Percentiles rank a stretch among this genome's conserved stretches.
These are phyloP conservation scores for Papilio helenus DNA, from an alignment of 1,140 invertebrate species.

Conservation along the genomic window DNA sequence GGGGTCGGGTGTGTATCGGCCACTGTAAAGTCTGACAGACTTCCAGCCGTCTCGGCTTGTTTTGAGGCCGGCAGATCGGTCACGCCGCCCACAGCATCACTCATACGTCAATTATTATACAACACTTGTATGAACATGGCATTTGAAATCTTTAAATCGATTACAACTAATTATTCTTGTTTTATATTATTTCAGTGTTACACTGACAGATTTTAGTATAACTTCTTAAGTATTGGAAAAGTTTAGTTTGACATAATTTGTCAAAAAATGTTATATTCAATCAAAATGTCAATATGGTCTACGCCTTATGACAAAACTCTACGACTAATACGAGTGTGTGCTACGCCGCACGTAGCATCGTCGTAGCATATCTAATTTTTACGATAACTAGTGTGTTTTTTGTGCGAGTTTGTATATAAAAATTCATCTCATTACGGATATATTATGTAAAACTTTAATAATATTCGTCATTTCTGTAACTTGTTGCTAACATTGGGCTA, in stretches of 20 bases:
- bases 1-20: conserved; percentile 45
- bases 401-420: not conserved
- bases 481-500: too few relatives aligned
- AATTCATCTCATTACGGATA: too few relatives aligned
- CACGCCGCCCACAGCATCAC: not conserved
- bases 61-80: conserved; percentile 39
- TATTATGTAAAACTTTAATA: too few relatives aligned
- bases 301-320: not conserved
- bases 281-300: not conserved
- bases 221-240: too few relatives aligned
- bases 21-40: conserved; percentile 56
- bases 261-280: not conserved
- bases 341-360: conserved; percentile 10
- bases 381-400: not conserved
- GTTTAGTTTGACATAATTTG: not conserved
- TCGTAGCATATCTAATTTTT: not conserved
- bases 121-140: conserved; percentile 1
- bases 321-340: not conserved
- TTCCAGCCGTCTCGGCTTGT: conserved; percentile 51
- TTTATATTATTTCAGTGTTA: not conserved
- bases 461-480: too few relatives aligned
- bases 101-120: conserved; percentile 5
- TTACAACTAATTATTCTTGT: not conserved
- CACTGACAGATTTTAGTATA: not conserved
- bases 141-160: not conserved